Evolutionary conservation across 2,888 invertebrate species (phyloP), one percentile per base, ranked within the genome.

Genomic region (Lithophane socia): DNA sequence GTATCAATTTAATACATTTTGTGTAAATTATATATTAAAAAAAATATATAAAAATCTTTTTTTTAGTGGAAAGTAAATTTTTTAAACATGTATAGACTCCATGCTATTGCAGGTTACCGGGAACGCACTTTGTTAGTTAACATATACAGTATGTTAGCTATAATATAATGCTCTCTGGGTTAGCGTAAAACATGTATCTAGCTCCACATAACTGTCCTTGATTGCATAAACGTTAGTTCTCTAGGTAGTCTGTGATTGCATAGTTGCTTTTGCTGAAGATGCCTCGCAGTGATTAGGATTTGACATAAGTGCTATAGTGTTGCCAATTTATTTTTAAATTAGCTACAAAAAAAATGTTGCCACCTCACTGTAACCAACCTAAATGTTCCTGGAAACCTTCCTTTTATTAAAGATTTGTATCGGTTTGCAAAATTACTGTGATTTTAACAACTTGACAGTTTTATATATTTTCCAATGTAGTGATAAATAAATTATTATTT

Each of bases 391-490:
- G 71, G 68, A 73, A 65, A 12, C 56, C 54, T 71, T 71, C 42
- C 10, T 60, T 81, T 64, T 71, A 70, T 64, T 71, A 70, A 71
- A 73, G 24, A 82, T 63, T 76, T 77, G 56, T 70, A 79, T 73
- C 54, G 77, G 75, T 86, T 82, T 89, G 78, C 88, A 83, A 90
- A 90, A 88, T 89, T 89, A 88, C 91, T 92, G 91, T 93, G 91
- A 91, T 92, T 91, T 85, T 86, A 87, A 77, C 78, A 80, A 88
- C 86, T 89, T 90, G 86, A 87, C 88, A 88, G 83, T 91, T 92
- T 92, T 91, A 90, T 90, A 88, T 90, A 92, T 91, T 92, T 90
- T 90, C 82, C 89, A 89, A 88, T 85, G 78, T 87, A 89, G 84
- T 82, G 71, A 86, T 86, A 89, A 92, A 88, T 89, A 87, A 90